A percentile compares a stretch with the other conserved stretches of the same genome.
These are phyloP conservation scores for Phocides pigmalion DNA, from an alignment of 1,140 invertebrate species.

Conservation along the genomic window DNA sequence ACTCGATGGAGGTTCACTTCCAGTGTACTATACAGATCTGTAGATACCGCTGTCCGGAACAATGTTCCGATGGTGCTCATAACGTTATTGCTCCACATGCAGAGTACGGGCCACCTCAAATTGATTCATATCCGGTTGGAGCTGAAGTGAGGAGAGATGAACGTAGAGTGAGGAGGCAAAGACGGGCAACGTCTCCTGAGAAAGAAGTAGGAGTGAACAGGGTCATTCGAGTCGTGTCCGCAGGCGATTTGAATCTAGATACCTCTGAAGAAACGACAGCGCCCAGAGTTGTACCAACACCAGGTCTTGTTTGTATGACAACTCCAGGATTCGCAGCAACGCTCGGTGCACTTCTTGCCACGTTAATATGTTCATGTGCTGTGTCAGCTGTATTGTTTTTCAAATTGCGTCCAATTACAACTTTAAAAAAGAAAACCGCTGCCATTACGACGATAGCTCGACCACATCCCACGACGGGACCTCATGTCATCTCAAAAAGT, in stretches of 20 bases:
- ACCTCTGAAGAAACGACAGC: constrained; percentile 86
- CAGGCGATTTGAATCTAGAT: constrained; percentile 92
- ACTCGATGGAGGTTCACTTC: constrained; percentile 98
- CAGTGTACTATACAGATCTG: constrained; percentile 98
- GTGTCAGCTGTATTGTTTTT: constrained; percentile 93
- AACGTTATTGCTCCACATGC: constrained; percentile 84
- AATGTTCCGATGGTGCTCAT: constrained; percentile 88
- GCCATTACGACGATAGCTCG: constrained; percentile 75
- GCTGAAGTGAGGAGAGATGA: constrained; percentile 90
- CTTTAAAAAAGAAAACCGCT: constrained; percentile 84
- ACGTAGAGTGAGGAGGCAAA: constrained; percentile 87
- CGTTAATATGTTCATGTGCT: constrained; percentile 92
- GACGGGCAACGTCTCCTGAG: constrained; percentile 85
- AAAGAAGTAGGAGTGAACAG: constrained; percentile 93
- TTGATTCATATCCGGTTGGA: constrained; percentile 87
- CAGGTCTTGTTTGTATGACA: constrained; percentile 94
- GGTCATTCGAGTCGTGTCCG: constrained; percentile 93
- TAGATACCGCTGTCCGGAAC: constrained; percentile 95
- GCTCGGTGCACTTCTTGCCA: constrained; percentile 90
- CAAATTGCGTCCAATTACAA: constrained; percentile 88
- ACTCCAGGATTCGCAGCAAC: constrained; percentile 94
- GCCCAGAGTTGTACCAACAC: constrained; percentile 89
- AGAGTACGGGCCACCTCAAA: constrained; percentile 88
- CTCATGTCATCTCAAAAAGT: constrained; percentile 77
- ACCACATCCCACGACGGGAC: constrained; percentile 64